Percentiles rank a stretch among this genome's conserved stretches.
These are phyloP conservation scores for Platichthys flesus DNA, from an alignment of 2,113 vertebrate species.

Conservation along the genomic window DNA sequence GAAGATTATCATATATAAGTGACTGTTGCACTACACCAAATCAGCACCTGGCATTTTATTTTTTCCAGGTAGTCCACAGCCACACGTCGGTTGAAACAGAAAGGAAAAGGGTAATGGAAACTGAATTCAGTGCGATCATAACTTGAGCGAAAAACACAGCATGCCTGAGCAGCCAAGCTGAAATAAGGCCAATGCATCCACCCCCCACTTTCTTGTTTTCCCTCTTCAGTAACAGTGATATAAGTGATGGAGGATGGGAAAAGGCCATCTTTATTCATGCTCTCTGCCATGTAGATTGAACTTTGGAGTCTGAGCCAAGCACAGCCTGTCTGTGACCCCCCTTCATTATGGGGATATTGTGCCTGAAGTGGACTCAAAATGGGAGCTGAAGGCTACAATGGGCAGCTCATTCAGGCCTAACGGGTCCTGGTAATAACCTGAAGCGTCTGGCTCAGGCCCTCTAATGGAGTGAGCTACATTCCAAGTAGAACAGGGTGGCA, in stretches of 20 bases:
- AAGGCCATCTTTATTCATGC: conserved; percentile 67
- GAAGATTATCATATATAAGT: conserved; percentile 4
- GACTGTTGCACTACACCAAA: not conserved
- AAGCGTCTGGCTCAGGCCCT: conserved; percentile 57
- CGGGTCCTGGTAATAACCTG: conserved; percentile 63
- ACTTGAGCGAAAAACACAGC: conserved; percentile 35
- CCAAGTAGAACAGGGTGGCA: conserved; percentile 26
- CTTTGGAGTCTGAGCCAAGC: conserved; percentile 52
- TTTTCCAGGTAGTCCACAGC: not conserved
- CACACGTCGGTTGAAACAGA: not conserved
- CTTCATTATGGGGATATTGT: conserved; percentile 68
- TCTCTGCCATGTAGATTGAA: conserved; percentile 62
- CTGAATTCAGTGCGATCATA: conserved; percentile 26
- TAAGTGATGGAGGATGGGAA: conserved; percentile 51
- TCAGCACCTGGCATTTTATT: conserved; percentile 21
- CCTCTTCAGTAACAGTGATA: conserved; percentile 42
- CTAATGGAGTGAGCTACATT: conserved; percentile 67
- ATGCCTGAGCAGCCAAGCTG: conserved; percentile 53
- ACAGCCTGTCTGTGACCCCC: conserved; percentile 46
- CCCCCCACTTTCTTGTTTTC: conserved; percentile 15
- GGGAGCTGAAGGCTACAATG: conserved; percentile 58
- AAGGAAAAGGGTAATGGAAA: conserved; percentile 1
- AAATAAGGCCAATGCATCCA: conserved; percentile 51
- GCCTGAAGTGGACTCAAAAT: conserved; percentile 66
- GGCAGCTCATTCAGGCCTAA: conserved; percentile 67